These are phyloP conservation scores for Halichoeres trimaculatus DNA, from an alignment of 2,113 vertebrate genomes.

Conservation along the genomic window DNA sequence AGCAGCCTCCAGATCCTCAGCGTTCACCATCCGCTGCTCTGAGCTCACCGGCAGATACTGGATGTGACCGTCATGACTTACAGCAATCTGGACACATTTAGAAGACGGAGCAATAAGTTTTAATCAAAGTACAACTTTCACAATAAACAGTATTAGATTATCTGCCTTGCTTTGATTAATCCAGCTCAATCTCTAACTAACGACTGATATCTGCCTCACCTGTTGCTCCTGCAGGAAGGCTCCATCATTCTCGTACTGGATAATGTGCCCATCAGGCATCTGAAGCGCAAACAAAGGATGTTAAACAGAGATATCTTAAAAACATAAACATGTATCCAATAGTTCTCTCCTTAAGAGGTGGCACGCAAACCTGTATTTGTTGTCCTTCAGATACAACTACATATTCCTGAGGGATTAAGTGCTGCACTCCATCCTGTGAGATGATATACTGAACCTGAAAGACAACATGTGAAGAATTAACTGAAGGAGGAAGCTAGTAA, in stretches of 20 bases:
- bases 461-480: neutral
- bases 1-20: slow-evolving; percentile 91
- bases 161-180: slow-evolving; percentile 54
- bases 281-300: slow-evolving; percentile 58
- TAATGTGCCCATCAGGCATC: slow-evolving; percentile 96
- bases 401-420: slow-evolving; percentile 95
- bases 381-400: slow-evolving; percentile 94
- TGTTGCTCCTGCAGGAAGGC: slow-evolving; percentile 91
- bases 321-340: neutral
- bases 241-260: slow-evolving; percentile 93
- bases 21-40: slow-evolving; percentile 89
- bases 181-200: neutral
- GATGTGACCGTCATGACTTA: slow-evolving; percentile 88
- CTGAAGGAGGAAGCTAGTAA: neutral
- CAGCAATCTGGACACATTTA: slow-evolving; percentile 76
- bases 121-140: neutral
- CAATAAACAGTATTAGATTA: neutral
- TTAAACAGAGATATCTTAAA: neutral
- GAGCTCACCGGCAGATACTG: slow-evolving; percentile 93
- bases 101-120: neutral
- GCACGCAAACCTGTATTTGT: slow-evolving; percentile 91
- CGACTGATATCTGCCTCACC: slow-evolving; percentile 72
- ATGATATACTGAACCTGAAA: slow-evolving; percentile 97
- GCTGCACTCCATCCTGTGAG: slow-evolving; percentile 92
- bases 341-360: neutral